These are phyloP conservation scores for Asbolus verrucosus DNA, from an alignment of 1,140 invertebrate genomes.

Conservation along the genomic window DNA sequence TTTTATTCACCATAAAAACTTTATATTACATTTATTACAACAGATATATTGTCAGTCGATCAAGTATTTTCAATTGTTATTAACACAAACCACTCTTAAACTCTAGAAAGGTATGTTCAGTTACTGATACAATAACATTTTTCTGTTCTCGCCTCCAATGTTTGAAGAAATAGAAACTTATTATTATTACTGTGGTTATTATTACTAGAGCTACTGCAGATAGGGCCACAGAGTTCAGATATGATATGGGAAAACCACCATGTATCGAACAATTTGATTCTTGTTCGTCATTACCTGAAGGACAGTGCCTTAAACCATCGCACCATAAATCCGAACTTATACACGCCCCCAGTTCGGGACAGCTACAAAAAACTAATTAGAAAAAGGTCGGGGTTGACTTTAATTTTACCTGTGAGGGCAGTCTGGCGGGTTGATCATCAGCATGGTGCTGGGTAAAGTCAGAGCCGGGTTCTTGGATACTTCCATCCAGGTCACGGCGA, in stretches of 20 bases:
- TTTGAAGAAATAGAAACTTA: slow-evolving; percentile 59
- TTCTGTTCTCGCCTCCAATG: slow-evolving; percentile 61
- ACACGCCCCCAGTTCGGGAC: slow-evolving; percentile 79
- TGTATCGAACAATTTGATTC: slow-evolving; percentile 78
- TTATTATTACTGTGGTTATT: slow-evolving; percentile 55
- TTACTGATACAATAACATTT: slow-evolving; percentile 63
- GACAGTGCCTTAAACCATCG: slow-evolving; percentile 78
- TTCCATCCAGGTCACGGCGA: slow-evolving; percentile 82
- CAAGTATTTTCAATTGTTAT: slow-evolving; percentile 35
- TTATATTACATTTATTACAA: slow-evolving; percentile 41
- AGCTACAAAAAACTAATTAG: slow-evolving; percentile 65
- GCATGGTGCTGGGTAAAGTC: slow-evolving; percentile 69
- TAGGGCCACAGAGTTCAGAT: slow-evolving; percentile 62
- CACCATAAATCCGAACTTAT: slow-evolving; percentile 80
- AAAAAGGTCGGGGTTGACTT: background rate
- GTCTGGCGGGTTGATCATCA: slow-evolving; percentile 73
- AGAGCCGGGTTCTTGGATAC: slow-evolving; percentile 76
- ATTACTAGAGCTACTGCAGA: slow-evolving; percentile 51
- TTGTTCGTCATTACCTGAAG: slow-evolving; percentile 80
- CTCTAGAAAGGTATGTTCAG: slow-evolving; percentile 65
- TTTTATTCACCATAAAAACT: slow-evolving; percentile 38
- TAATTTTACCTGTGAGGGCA: slow-evolving; percentile 76
- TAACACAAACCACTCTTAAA: slow-evolving; percentile 65
- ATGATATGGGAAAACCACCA: slow-evolving; percentile 75
- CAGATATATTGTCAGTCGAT: slow-evolving; percentile 41